phyloP scores from a whole-genome alignment of 2,797 vertebrate species.

The Acanthurus leucopareius region DNA sequence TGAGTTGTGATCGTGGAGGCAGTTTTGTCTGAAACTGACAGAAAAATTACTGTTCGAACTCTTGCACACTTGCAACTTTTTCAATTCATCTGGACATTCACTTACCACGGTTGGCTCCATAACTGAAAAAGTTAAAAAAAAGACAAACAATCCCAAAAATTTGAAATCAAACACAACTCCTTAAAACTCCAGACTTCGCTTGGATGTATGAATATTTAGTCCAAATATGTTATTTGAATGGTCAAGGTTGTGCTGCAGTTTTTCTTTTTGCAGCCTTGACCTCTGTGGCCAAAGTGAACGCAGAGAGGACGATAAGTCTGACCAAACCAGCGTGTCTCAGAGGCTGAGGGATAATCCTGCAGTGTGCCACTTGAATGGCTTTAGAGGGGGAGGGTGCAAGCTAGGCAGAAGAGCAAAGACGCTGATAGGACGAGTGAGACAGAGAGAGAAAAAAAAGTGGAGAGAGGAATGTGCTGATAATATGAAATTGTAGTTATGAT shows the following conservation, averaged over 20 bases:
- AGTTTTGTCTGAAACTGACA: slow-evolving; percentile 6
- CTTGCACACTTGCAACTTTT: slow-evolving; percentile 20
- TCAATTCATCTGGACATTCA: slow-evolving; percentile 18
- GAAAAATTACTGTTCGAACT: slow-evolving; percentile 18
- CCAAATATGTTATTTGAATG: slow-evolving; percentile 28
- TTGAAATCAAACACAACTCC: slow-evolving; percentile 23
- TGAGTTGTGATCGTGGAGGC: slow-evolving; percentile 29
- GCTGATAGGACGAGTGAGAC: slow-evolving; percentile 59
- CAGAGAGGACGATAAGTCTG: slow-evolving; percentile 70
- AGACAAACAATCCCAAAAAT: slow-evolving; percentile 26
- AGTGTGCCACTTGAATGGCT: slow-evolving; percentile 85
- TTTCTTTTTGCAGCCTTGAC: slow-evolving; percentile 61
- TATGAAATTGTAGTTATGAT: slow-evolving; percentile 24
- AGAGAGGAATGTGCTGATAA: slow-evolving; percentile 16
- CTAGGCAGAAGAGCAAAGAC: slow-evolving; percentile 57
- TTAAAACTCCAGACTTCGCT: slow-evolving; percentile 1
- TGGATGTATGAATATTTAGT: slow-evolving; percentile 16
- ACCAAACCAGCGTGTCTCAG: slow-evolving; percentile 76
- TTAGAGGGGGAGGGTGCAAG: slow-evolving; percentile 74
- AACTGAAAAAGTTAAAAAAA: slow-evolving; percentile 33
- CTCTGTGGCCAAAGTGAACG: slow-evolving; percentile 63
- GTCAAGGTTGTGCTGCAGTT: slow-evolving; percentile 24
- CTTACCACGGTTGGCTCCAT: slow-evolving; percentile 79
- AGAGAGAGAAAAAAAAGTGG: slow-evolving; percentile 21
- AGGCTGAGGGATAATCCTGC: slow-evolving; percentile 86